A percentile compares a stretch with the other conserved stretches of the same genome.
Evolutionary conservation across 1,140 invertebrate genomes (phyloP).

Genomic region (Drosophila pseudoobscura): DNA sequence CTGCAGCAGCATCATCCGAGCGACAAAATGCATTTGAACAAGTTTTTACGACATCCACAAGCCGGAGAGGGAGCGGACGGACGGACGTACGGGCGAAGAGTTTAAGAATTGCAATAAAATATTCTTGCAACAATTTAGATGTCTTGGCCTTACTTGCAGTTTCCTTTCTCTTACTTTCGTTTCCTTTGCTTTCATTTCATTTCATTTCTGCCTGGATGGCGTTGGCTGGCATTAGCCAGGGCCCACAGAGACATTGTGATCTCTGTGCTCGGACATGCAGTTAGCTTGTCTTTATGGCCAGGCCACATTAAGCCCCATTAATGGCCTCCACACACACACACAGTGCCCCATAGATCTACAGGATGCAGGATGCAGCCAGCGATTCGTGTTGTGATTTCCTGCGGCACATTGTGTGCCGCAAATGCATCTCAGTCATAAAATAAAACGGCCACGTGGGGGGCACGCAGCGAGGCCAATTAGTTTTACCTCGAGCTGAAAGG

Average conservation of each 20-base stretch:
- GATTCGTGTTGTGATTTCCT: slow-evolving; percentile 55
- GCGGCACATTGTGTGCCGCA: slow-evolving; percentile 45
- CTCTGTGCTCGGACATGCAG: slow-evolving; percentile 57
- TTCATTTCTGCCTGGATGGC: slow-evolving; percentile 1
- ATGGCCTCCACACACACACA: slow-evolving; percentile 37
- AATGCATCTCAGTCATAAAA: slow-evolving; percentile 27
- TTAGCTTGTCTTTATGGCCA: slow-evolving; percentile 59
- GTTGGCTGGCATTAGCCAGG: slow-evolving; percentile 34
- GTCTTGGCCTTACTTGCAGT: slow-evolving; percentile 27
- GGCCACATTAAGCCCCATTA: slow-evolving; percentile 70
- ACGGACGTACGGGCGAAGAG: background rate
- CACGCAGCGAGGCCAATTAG: slow-evolving; percentile 53
- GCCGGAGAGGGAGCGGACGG: background rate
- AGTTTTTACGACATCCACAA: slow-evolving; percentile 60
- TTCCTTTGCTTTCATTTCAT: too few relatives aligned
- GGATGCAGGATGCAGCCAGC: slow-evolving; percentile 3
- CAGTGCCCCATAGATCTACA: slow-evolving; percentile 20
- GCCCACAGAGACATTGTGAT: slow-evolving; percentile 15
- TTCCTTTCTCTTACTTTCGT: slow-evolving; percentile 9
- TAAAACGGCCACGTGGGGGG: slow-evolving; percentile 21
- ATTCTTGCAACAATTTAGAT: slow-evolving; percentile 77
- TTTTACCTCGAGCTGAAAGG: slow-evolving; percentile 35
- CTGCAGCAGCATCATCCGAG: slow-evolving; percentile 22
- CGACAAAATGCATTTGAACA: slow-evolving; percentile 73
- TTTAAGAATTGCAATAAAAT: slow-evolving; percentile 75